Conservation (phyloP, 2,888 invertebrate species). For the Galerucella nymphaeae region DNA sequence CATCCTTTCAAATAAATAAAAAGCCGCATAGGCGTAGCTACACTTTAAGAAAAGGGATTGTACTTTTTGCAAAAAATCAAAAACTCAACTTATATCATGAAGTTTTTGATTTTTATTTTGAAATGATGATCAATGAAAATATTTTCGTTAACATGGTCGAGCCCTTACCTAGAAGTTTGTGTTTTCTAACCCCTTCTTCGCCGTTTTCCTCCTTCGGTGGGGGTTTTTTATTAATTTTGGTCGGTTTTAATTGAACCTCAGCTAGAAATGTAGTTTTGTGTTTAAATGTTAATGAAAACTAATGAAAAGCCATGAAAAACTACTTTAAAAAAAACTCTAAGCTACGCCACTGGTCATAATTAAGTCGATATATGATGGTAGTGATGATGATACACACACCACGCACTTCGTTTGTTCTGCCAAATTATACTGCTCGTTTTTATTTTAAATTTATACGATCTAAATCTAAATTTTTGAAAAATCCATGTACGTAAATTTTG, state of each 20-base stretch:
- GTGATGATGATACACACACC: background rate
- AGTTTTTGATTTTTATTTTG: background rate
- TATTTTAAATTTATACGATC: slow-evolving; percentile 2
- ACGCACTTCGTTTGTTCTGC: slow-evolving; percentile 11
- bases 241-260: slow-evolving; percentile 55
- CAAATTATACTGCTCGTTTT: slow-evolving; percentile 6
- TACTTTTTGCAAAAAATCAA: no score
- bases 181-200: slow-evolving; percentile 58
- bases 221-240: slow-evolving; percentile 52
- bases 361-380: background rate
- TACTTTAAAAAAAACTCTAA: no score
- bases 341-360: slow-evolving; percentile 1
- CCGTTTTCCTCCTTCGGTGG: slow-evolving; percentile 56
- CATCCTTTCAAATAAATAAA: background rate
- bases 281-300: slow-evolving; percentile 17
- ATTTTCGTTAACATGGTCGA: background rate
- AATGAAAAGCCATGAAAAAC: background rate
- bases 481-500: no score
- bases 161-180: slow-evolving; percentile 54
- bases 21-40: background rate
- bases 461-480: no score
- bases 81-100: no score
- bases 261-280: slow-evolving; percentile 48
- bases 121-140: background rate
- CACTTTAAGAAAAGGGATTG: no score